Conservation (phyloP, 1,140 invertebrate genomes). For the Papilio dardanus region DNA sequence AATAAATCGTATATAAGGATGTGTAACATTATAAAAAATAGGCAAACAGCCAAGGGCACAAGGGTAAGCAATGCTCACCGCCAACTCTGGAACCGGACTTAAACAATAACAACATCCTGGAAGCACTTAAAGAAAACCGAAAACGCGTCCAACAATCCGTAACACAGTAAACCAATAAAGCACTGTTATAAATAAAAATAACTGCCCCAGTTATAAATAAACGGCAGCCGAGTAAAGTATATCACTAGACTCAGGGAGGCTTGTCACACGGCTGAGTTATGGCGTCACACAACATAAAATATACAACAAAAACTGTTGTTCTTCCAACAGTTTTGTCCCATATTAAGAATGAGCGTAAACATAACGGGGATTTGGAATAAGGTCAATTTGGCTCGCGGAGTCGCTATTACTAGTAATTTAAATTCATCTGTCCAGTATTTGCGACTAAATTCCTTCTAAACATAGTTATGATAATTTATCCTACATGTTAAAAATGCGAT, state of each 20-base stretch:
- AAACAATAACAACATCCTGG: constrained; percentile 45
- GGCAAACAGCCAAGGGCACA: constrained; percentile 34
- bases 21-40: background rate
- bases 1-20: background rate
- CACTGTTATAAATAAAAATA: constrained; percentile 77
- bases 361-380: constrained; percentile 75
- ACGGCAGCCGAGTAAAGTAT: constrained; percentile 62
- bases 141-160: constrained; percentile 65
- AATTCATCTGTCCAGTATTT: background rate
- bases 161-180: constrained; percentile 78
- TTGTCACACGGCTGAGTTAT: constrained; percentile 72
- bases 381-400: constrained; percentile 50
- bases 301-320: constrained; percentile 80
- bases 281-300: constrained; percentile 80
- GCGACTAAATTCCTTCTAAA: background rate
- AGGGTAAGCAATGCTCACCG: background rate
- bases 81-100: constrained; percentile 39
- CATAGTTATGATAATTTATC: background rate
- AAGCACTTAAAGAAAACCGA: constrained; percentile 61
- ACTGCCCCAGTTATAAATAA: constrained; percentile 74
- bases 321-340: constrained; percentile 80
- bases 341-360: constrained; percentile 79
- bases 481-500: background rate
- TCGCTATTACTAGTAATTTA: constrained; percentile 36
- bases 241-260: constrained; percentile 66